Evolutionary conservation across 1,140 invertebrate species (phyloP), one percentile per base, ranked within the genome.

Genomic region (Mactra quadrangularis): DNA sequence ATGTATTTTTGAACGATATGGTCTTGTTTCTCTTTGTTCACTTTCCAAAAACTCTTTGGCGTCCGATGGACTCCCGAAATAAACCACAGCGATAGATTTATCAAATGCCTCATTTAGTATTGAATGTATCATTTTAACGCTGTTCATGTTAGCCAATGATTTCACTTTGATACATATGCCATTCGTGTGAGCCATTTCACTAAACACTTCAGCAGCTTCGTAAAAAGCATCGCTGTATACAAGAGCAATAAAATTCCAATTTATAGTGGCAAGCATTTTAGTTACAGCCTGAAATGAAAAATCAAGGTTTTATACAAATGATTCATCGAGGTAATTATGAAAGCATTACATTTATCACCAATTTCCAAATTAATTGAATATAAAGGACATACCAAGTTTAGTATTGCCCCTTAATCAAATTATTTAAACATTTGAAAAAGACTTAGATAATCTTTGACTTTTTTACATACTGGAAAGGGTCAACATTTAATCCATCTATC

Each of bases 241-340:
- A n/a, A 84, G 71, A 9, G 64, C 66, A 2, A 89, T 68, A 35
- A 83, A 85, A 22, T 78, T 83, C 88, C 88, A 89, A 6, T 70
- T 57, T 0, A 79, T 33, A 0, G 33, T 33, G 7, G 41, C 2
- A 27, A 86, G 68, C 59, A 87, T 59, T 41, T 84, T 55, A 13
- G 84, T 27, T 19, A 86, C 83, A 29, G 75, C 86, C 88, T 89
- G 68, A 25, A 79, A 85, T 11, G 27, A 25, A 35, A 19, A 53
- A 53, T n/a, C n/a, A n/a, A n/a, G n/a, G n/a, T n/a, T n/a, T n/a
- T n/a, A n/a, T n/a, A n/a, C n/a, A n/a, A n/a, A n/a, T n/a, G n/a
- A n/a, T n/a, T n/a, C n/a, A n/a, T n/a, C n/a, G n/a, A n/a, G n/a
- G n/a, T n/a, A n/a, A n/a, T n/a, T n/a, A n/a, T n/a, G n/a, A n/a